Evolutionary conservation across 37 sponge, comb jelly and placozoan species (phyloP).

Genomic region (Mnemiopsis leidyi): DNA sequence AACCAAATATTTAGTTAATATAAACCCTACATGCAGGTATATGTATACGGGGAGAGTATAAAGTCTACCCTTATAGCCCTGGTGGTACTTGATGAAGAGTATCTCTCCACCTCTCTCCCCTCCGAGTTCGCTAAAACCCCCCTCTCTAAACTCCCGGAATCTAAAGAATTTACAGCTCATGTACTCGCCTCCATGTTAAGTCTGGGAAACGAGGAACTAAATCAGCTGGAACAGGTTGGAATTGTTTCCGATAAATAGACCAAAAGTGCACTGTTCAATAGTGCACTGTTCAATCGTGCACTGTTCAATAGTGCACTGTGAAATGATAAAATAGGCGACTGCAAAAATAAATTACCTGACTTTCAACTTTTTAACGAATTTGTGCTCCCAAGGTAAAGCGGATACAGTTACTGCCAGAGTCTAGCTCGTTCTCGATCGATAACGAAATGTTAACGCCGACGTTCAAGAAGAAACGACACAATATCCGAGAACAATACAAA

Average conservation of each 20-base stretch:
- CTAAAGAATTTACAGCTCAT: background rate
- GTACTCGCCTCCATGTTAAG: background rate
- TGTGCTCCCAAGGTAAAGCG: background rate
- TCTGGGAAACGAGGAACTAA: slow-evolving; percentile 24
- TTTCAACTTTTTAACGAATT: too few relatives aligned
- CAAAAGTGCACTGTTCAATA: too few relatives aligned
- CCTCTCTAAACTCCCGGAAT: background rate
- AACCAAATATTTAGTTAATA: too few relatives aligned
- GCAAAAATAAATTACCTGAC: background rate
- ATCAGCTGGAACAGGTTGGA: slow-evolving; percentile 55
- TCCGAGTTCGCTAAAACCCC: background rate
- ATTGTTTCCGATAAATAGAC: background rate
- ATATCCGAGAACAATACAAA: background rate
- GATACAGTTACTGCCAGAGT: slow-evolving; percentile 26
- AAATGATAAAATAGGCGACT: too few relatives aligned
- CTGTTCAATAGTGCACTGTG: too few relatives aligned
- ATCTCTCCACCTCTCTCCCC: background rate
- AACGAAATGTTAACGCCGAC: slow-evolving; percentile 63
- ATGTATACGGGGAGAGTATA: slow-evolving; percentile 61
- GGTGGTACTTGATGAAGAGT: slow-evolving; percentile 55
- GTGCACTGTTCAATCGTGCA: too few relatives aligned
- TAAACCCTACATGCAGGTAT: too few relatives aligned
- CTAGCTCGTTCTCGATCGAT: background rate
- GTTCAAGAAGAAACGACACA: slow-evolving; percentile 55
- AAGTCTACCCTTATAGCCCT: slow-evolving; percentile 16